phyloP scores from a whole-genome alignment of 1,140 invertebrate genomes.

The Drosophila oshimai region DNA sequence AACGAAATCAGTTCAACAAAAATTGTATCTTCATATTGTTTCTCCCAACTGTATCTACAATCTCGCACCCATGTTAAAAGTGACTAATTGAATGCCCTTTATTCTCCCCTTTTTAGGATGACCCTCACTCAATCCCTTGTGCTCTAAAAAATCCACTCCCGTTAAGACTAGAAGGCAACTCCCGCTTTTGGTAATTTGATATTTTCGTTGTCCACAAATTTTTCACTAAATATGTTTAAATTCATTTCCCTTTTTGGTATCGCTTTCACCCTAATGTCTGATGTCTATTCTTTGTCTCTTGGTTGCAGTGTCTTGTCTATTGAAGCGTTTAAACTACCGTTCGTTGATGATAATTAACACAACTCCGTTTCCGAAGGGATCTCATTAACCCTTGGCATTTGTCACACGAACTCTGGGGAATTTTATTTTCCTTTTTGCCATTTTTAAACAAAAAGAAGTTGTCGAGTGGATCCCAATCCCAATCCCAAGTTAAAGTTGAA shows the following conservation, averaged over 20 bases:
- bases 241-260: slow-evolving; percentile 27
- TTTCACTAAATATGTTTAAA: slow-evolving; percentile 38
- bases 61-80: slow-evolving; percentile 4
- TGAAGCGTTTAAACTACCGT: slow-evolving; percentile 70
- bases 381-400: slow-evolving; percentile 78
- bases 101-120: neutral
- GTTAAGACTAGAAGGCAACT: slow-evolving; percentile 9
- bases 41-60: neutral
- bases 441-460: slow-evolving; percentile 9
- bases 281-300: neutral
- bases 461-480: slow-evolving; percentile 10
- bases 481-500: too few relatives aligned
- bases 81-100: slow-evolving; percentile 60
- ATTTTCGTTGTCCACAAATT: slow-evolving; percentile 31
- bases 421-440: slow-evolving; percentile 6
- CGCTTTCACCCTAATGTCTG: slow-evolving; percentile 28
- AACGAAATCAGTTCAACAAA: neutral
- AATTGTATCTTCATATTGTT: neutral
- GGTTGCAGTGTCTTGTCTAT: slow-evolving; percentile 47
- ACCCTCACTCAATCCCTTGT: neutral
- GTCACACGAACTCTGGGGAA: slow-evolving; percentile 42
- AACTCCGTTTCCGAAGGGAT: slow-evolving; percentile 55
- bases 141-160: slow-evolving; percentile 14
- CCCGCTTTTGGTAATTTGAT: slow-evolving; percentile 52
- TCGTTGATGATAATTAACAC: slow-evolving; percentile 73